Evolutionary conservation across 2,888 invertebrate species (phyloP), one percentile per base, ranked within the genome.

Genomic region (Molorchus minor): DNA sequence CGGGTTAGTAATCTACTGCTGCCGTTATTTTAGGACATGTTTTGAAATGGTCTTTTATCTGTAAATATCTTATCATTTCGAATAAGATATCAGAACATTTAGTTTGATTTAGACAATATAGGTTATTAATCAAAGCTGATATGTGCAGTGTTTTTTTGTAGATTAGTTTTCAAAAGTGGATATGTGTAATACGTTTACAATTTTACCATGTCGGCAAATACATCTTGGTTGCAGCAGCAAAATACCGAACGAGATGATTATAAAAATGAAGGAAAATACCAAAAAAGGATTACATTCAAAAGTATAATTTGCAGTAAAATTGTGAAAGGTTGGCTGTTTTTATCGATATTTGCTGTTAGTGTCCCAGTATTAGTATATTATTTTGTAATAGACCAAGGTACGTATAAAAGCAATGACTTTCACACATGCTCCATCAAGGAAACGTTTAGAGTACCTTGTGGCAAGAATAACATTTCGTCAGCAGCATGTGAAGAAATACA

Each of bases 401-500:
- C 49, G 17, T 57, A 60, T 10, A 44, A 41, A 8, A 13, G 40
- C 19, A 53, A 64, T 13, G 64, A 63, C 1, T 20, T 43, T 3
- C 58, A 68, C 33, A 72, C 75, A 1, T 79, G 79, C 64, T 58
- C 69, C n/a, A 68, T 77, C 3, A 64, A 71, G 21, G 46, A 55
- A 29, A 68, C 64, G 4, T 79, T 73, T 56, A 64, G 73, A 61
- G 71, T 79, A 10, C 62, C 71, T 1, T 80, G 80, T 64, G 79
- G 79, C 2, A 61, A 64, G 33, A 43, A 56, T 0, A 74, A 77
- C 57, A 68, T 75, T n/a, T 71, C 68, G 2, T 43, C 58, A 21
- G 46, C 56, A 5, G 62, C 72, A 3, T 80, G 79, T 61, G 38
- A 45, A 5, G 45, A 57, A 0, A 56, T 75, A 15, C 51, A 62